These are phyloP conservation scores for Heliconius hermathena DNA, from an alignment of 1,140 invertebrate species.

Conservation along the genomic window DNA sequence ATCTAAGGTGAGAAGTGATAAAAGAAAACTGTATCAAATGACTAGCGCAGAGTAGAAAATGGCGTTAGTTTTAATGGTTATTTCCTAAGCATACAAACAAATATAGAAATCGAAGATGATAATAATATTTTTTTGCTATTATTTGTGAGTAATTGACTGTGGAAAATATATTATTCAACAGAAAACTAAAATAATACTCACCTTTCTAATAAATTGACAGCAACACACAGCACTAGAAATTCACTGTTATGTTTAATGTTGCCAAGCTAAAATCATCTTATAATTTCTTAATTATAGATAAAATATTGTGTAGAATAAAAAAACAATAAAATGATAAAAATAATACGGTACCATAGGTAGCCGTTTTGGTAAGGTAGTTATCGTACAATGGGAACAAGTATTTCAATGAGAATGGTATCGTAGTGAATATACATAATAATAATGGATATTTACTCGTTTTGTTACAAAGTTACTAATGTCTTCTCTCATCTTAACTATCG, in stretches of 20 bases:
- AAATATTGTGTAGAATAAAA: background rate
- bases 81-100: background rate
- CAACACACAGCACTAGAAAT: conserved; percentile 72
- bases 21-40: conserved; percentile 51
- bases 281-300: background rate
- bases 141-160: background rate
- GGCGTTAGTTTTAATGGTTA: conserved; percentile 56
- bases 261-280: conserved; percentile 33
- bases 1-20: background rate
- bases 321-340: background rate
- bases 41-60: conserved; percentile 68
- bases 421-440: too few species aligned
- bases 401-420: too few species aligned
- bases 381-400: too few species aligned
- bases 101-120: background rate
- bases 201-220: conserved; percentile 76
- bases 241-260: conserved; percentile 63
- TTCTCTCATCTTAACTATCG: too few species aligned
- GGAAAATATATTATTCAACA: background rate
- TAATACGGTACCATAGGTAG: too few species aligned
- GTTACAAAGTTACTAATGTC: too few species aligned
- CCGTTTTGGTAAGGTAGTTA: too few species aligned
- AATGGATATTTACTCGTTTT: too few species aligned
- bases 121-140: background rate
- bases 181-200: conserved; percentile 56